phyloP scores from a whole-genome alignment of 92 coral and sea anemone genomes.

The Bergia sp. region DNA sequence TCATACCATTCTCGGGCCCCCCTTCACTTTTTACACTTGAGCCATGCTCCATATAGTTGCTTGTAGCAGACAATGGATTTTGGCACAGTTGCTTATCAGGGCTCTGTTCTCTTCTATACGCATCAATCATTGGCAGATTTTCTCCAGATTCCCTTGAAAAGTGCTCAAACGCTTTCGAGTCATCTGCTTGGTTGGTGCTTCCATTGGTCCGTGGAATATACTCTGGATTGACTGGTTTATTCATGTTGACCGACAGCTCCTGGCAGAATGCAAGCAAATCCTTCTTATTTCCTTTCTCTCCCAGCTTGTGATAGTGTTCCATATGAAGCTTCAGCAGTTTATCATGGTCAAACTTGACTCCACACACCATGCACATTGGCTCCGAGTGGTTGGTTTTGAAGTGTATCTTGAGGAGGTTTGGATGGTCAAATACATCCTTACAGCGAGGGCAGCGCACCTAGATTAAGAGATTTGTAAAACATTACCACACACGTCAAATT shows the following conservation, averaged over 20 bases:
- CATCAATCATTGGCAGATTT: not conserved
- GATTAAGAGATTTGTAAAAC: not conserved
- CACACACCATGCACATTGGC: conserved; percentile 84
- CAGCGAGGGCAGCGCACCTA: conserved; percentile 90
- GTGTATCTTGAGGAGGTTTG: conserved; percentile 65
- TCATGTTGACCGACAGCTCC: conserved; percentile 27
- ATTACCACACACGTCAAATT: not conserved
- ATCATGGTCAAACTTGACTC: conserved; percentile 87
- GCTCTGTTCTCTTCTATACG: conserved; percentile 7
- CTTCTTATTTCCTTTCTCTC: conserved; percentile 54
- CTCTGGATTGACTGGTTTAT: conserved; percentile 3
- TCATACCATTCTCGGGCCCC: not conserved
- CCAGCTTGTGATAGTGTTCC: conserved; percentile 89
- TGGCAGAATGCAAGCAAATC: conserved; percentile 18
- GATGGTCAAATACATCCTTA: conserved; percentile 80
- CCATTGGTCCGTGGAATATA: conserved; percentile 18
- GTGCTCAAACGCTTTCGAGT: not conserved
- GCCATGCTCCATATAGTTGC: conserved; percentile 10
- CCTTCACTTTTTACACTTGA: not conserved
- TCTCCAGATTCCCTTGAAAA: not conserved
- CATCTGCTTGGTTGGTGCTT: not conserved
- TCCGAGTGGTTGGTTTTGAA: conserved; percentile 76
- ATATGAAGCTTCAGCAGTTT: conserved; percentile 85
- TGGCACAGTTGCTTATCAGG: not conserved
- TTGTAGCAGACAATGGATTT: not conserved